Evolutionary conservation across 64 coral and sea anemone species (phyloP).

Genomic region (Platygyra sinensis): DNA sequence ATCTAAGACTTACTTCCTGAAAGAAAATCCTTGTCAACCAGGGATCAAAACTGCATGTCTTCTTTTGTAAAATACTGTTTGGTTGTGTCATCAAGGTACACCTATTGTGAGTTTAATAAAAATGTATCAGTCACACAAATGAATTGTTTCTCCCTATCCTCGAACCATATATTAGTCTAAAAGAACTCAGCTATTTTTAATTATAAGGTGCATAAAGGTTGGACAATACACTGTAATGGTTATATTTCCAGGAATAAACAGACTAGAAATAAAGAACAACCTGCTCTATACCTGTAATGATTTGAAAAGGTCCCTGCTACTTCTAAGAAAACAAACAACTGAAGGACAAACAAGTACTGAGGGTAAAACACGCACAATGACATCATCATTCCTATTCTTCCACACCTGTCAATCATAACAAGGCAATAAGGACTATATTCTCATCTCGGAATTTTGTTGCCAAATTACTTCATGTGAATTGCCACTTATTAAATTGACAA

Average conservation of each 20-base stretch:
- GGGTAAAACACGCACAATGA: conserved; percentile 15
- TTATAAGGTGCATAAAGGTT: too few species aligned
- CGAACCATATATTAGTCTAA: neutral
- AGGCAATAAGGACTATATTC: neutral
- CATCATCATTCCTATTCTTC: conserved; percentile 16
- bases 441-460: neutral
- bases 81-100: neutral
- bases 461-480: too few species aligned
- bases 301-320: conserved; percentile 17
- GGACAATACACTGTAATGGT: neutral
- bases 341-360: conserved; percentile 26
- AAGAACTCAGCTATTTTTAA: too few species aligned
- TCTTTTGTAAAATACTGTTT: neutral
- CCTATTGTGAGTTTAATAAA: neutral
- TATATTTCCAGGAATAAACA: neutral
- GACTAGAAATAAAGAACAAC: neutral
- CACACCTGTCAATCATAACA: neutral
- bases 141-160: too few species aligned
- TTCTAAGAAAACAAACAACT: conserved; percentile 30
- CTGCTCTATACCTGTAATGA: conserved; percentile 13
- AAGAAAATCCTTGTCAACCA: conserved; percentile 31
- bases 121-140: neutral
- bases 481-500: too few species aligned
- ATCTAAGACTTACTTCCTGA: conserved; percentile 20
- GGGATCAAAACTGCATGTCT: neutral